These are phyloP conservation scores for Scaptodrosophila lebanonensis DNA, from an alignment of 1,140 invertebrate species.

Conservation along the genomic window DNA sequence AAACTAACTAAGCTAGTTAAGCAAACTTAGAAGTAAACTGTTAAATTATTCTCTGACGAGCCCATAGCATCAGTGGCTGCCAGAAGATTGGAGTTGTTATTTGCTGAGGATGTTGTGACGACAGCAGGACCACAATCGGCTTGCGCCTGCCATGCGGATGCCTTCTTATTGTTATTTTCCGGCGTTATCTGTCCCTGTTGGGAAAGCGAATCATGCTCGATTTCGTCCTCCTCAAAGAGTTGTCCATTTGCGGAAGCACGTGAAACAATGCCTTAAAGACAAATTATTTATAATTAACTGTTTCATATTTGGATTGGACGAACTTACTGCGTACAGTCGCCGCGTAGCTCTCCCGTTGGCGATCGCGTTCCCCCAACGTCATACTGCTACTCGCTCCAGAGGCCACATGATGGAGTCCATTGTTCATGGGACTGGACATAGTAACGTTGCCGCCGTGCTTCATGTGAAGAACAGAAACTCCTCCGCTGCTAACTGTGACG, in stretches of 20 bases:
- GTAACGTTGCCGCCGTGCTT: conserved; percentile 66
- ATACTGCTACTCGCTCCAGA: conserved; percentile 78
- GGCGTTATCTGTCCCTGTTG: conserved; percentile 36
- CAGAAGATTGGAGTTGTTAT: conserved; percentile 57
- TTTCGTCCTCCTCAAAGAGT: conserved; percentile 74
- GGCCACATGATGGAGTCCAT: conserved; percentile 56
- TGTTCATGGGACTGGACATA: conserved; percentile 71
- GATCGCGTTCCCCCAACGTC: conserved; percentile 76
- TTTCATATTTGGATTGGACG: conserved; percentile 9
- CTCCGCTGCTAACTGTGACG: conserved; percentile 54
- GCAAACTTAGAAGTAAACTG: conserved; percentile 63
- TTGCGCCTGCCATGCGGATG: conserved; percentile 17
- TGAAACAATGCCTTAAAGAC: conserved; percentile 74
- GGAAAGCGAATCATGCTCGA: conserved; percentile 69
- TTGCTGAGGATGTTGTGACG: conserved; percentile 43
- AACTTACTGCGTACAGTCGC: conserved; percentile 77
- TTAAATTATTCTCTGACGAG: conserved; percentile 76
- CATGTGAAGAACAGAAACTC: conserved; percentile 70
- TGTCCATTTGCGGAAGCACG: conserved; percentile 74
- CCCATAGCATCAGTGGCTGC: conserved; percentile 69
- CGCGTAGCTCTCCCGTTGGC: conserved; percentile 71
- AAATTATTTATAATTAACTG: conserved; percentile 68
- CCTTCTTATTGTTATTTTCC: conserved; percentile 68
- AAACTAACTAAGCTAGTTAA: conserved; percentile 32
- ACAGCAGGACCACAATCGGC: conserved; percentile 27